Evolutionary conservation across 2,797 vertebrate species (phyloP).

Genomic region (Tinamus major): DNA sequence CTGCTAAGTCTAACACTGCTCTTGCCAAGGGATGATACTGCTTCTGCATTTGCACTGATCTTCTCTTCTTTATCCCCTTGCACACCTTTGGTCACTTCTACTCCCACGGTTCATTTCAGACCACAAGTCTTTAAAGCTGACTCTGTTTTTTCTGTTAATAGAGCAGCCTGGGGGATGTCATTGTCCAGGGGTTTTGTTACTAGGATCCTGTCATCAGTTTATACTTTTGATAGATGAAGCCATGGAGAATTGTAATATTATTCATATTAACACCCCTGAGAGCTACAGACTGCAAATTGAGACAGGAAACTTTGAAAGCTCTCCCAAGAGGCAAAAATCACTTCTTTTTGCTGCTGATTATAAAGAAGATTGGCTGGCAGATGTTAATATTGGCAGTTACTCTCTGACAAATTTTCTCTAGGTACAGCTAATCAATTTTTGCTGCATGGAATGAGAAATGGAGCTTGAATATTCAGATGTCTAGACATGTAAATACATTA

Average conservation of each 20-base stretch:
- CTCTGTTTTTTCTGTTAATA: not conserved
- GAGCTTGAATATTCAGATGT: slow-evolving; percentile 71
- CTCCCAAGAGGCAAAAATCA: slow-evolving; percentile 63
- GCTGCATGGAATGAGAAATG: slow-evolving; percentile 55
- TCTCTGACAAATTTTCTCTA: slow-evolving; percentile 73
- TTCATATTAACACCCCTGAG: slow-evolving; percentile 34
- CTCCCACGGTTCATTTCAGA: slow-evolving; percentile 8
- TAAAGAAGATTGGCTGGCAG: slow-evolving; percentile 67
- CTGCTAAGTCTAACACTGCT: slow-evolving; percentile 22
- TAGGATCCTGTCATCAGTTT: not conserved
- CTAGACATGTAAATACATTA: slow-evolving; percentile 67
- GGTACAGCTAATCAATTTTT: slow-evolving; percentile 67
- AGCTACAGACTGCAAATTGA: slow-evolving; percentile 51
- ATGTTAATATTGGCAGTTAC: slow-evolving; percentile 73
- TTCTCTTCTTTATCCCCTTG: not conserved
- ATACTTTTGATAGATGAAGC: slow-evolving; percentile 49
- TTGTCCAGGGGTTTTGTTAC: not conserved
- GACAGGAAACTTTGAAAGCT: slow-evolving; percentile 52
- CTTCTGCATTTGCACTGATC: not conserved
- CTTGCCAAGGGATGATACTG: not conserved
- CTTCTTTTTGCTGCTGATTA: slow-evolving; percentile 70
- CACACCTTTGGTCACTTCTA: slow-evolving; percentile 17
- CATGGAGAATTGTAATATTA: slow-evolving; percentile 14
- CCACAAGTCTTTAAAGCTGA: slow-evolving; percentile 1
- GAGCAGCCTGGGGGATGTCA: not conserved